Evolutionary conservation across 2,113 vertebrate species (phyloP).

Genomic region (Typhlomys cinereus): DNA sequence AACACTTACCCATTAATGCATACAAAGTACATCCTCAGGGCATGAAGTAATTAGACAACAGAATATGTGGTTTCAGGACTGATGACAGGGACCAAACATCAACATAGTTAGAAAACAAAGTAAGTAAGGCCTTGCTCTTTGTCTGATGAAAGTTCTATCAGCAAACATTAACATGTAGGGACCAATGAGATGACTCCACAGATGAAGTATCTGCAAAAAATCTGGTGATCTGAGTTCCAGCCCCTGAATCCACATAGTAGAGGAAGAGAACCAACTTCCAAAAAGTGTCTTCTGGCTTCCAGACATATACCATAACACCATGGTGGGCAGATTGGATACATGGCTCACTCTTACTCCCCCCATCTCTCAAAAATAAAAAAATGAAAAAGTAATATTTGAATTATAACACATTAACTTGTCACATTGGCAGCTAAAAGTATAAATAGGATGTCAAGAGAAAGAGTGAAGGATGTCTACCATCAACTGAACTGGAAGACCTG

Average conservation of each 20-base stretch:
- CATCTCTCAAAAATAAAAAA: too few relatives aligned
- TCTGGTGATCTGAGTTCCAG: too few relatives aligned
- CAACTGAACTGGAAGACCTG: neutral
- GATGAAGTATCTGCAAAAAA: too few relatives aligned
- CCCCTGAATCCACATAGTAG: too few relatives aligned
- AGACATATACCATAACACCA: too few relatives aligned
- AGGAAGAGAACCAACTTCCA: too few relatives aligned
- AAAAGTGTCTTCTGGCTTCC: too few relatives aligned
- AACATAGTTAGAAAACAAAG: neutral
- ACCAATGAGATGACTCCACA: too few relatives aligned
- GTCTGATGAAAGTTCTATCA: conserved; percentile 34
- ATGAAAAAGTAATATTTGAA: conserved; percentile 28
- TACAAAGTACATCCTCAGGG: neutral
- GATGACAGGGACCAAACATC: neutral
- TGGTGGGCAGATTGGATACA: too few relatives aligned
- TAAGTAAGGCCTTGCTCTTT: neutral
- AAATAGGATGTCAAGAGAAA: neutral
- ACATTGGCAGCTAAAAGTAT: too few relatives aligned
- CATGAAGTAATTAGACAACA: neutral
- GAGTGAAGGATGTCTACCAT: neutral
- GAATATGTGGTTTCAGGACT: neutral
- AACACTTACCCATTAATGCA: conserved; percentile 16
- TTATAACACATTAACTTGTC: neutral
- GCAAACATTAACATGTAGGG: too few relatives aligned
- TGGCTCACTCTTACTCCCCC: too few relatives aligned